Evolutionary conservation across 1,140 invertebrate genomes (phyloP).

Genomic region (Musca vetustissima): DNA sequence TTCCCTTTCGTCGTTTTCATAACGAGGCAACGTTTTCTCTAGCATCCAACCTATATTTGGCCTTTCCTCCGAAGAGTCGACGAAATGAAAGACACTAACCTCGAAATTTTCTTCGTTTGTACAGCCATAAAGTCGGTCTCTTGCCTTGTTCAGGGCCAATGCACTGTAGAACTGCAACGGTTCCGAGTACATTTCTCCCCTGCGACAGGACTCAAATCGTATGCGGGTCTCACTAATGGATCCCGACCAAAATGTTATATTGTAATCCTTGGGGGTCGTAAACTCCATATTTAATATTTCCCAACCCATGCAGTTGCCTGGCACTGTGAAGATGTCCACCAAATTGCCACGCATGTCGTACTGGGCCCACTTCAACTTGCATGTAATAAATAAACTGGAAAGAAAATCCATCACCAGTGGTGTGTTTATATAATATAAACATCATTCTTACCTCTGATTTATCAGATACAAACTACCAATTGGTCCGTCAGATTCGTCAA

Average conservation of each 20-base stretch:
- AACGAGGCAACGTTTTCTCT: conserved; percentile 62
- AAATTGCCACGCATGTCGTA: conserved; percentile 77
- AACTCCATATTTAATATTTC: conserved; percentile 76
- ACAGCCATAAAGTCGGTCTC: conserved; percentile 64
- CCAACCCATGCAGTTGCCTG: conserved; percentile 66
- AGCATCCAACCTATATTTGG: conserved; percentile 64
- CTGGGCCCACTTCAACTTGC: conserved; percentile 66
- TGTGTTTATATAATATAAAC: too few relatives aligned
- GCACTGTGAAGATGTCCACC: conserved; percentile 62
- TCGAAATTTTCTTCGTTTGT: conserved; percentile 60
- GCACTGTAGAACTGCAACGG: conserved; percentile 76
- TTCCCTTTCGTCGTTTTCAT: conserved; percentile 70
- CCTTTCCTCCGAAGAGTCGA: conserved; percentile 55
- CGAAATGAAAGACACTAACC: conserved; percentile 55
- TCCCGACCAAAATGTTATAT: conserved; percentile 77
- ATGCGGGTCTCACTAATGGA: conserved; percentile 73
- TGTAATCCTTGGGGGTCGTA: conserved; percentile 68
- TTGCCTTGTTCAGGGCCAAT: conserved; percentile 64
- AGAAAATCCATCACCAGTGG: too few relatives aligned
- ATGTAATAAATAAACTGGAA: conserved; percentile 60
- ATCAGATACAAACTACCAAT: conserved; percentile 71
- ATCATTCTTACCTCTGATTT: conserved; percentile 68
- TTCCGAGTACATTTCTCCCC: conserved; percentile 61
- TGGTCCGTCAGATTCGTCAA: conserved; percentile 62
- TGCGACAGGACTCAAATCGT: conserved; percentile 63